Percentiles rank a stretch among this genome's conserved stretches.
Evolutionary conservation across 2,113 vertebrate genomes (phyloP).

Genomic region (Alligator mississippiensis): DNA sequence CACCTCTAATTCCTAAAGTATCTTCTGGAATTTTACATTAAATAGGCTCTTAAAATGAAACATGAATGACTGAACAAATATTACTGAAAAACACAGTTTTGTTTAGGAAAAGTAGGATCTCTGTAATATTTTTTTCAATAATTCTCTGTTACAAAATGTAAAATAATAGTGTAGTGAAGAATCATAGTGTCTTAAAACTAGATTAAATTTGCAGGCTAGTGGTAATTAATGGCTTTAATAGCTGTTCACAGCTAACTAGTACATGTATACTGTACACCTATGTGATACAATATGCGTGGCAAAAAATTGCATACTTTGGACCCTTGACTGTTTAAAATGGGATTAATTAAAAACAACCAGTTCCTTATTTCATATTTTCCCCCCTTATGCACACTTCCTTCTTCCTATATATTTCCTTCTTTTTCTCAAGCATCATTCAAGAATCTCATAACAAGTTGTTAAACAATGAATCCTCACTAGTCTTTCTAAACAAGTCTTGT

Average conservation of each 20-base stretch:
- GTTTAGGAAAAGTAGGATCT: background rate
- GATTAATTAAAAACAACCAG: background rate
- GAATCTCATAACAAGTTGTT: background rate
- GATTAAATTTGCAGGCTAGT: background rate
- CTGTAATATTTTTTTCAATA: background rate
- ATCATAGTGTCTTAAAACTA: background rate
- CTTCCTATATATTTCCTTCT: background rate
- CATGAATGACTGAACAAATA: background rate
- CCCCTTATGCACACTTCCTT: no score
- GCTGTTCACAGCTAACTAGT: background rate
- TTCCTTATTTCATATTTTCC: background rate
- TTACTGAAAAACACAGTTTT: background rate
- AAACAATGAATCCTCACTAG: background rate
- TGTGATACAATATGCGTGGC: background rate
- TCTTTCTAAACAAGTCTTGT: rapidly evolving
- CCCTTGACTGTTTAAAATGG: background rate
- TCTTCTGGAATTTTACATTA: background rate
- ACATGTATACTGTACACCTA: background rate
- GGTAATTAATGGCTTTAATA: background rate
- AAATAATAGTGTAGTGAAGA: background rate
- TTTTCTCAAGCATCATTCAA: background rate
- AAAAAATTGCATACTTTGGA: background rate
- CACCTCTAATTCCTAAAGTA: no score
- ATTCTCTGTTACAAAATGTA: background rate
- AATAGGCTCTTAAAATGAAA: background rate